A percentile compares a stretch with the other conserved stretches of the same genome.
Evolutionary conservation across 1,140 invertebrate species (phyloP).

Genomic region (Heliconius congener): DNA sequence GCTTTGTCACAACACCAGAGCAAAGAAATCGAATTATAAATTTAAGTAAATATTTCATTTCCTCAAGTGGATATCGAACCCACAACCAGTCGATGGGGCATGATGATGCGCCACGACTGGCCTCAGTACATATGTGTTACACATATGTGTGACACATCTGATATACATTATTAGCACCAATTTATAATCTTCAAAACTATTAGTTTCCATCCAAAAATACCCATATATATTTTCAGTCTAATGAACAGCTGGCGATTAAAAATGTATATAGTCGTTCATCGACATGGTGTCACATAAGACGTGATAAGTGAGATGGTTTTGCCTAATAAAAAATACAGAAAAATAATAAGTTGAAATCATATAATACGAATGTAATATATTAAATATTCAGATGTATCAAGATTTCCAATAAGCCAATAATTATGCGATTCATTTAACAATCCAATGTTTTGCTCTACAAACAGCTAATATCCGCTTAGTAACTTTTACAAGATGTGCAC

Average conservation of each 20-base stretch:
- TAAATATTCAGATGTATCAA: background rate
- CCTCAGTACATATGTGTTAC: too few relatives aligned
- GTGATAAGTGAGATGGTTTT: background rate
- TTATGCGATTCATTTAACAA: slow-evolving; percentile 1
- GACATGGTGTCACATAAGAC: background rate
- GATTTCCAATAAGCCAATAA: background rate
- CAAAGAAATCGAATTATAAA: too few relatives aligned
- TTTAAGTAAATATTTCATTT: too few relatives aligned
- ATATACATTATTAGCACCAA: too few relatives aligned
- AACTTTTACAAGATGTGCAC: background rate
- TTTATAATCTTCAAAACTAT: too few relatives aligned
- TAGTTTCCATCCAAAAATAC: too few relatives aligned
- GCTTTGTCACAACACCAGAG: too few relatives aligned
- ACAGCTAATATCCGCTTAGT: background rate
- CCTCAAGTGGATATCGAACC: too few relatives aligned
- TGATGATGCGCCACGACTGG: too few relatives aligned
- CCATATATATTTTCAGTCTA: too few relatives aligned
- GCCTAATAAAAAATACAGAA: background rate
- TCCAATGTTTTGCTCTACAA: background rate
- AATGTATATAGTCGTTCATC: background rate
- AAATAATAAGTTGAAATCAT: background rate
- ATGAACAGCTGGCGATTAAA: background rate
- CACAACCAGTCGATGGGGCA: too few relatives aligned
- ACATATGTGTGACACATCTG: too few relatives aligned
- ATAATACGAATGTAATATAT: background rate